Conservation (phyloP, 2,888 invertebrate genomes). For the Yponomeuta malinellus region DNA sequence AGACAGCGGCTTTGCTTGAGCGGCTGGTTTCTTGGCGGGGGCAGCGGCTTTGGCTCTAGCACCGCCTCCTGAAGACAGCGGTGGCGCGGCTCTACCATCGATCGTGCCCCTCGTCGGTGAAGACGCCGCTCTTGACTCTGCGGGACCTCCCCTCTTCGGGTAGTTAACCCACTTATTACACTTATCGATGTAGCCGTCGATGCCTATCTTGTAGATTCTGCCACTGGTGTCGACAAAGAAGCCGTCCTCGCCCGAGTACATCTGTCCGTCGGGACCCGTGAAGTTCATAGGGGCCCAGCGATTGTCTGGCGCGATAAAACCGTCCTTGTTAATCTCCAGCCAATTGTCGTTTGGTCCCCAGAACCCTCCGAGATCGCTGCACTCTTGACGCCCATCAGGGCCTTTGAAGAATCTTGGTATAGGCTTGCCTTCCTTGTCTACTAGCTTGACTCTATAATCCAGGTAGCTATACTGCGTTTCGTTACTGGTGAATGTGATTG, state of each 20-base stretch:
- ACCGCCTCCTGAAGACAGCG: not conserved
- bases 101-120: too few species aligned
- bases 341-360: slow-evolving; percentile 51
- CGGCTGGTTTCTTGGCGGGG: not conserved
- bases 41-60: not conserved
- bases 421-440: slow-evolving; percentile 59
- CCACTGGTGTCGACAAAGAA: slow-evolving; percentile 46
- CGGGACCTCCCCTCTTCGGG: slow-evolving; percentile 8
- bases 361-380: slow-evolving; percentile 66
- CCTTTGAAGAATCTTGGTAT: slow-evolving; percentile 61
- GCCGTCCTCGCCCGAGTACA: slow-evolving; percentile 59
- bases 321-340: slow-evolving; percentile 65
- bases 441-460: slow-evolving; percentile 61
- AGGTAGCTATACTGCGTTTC: slow-evolving; percentile 58
- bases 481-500: slow-evolving; percentile 34
- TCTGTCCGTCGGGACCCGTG: slow-evolving; percentile 59
- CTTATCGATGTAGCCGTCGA: slow-evolving; percentile 63
- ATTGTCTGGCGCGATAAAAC: slow-evolving; percentile 59
- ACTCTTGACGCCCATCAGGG: slow-evolving; percentile 59
- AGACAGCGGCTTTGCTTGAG: not conserved
- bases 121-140: too few species aligned
- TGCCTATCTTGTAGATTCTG: slow-evolving; percentile 44
- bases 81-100: too few species aligned
- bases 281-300: slow-evolving; percentile 65
- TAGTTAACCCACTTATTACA: slow-evolving; percentile 53